Base-by-base conservation (phyloP, 2,113 vertebrate genomes). In the Proterorhinus semilunaris region DNA sequence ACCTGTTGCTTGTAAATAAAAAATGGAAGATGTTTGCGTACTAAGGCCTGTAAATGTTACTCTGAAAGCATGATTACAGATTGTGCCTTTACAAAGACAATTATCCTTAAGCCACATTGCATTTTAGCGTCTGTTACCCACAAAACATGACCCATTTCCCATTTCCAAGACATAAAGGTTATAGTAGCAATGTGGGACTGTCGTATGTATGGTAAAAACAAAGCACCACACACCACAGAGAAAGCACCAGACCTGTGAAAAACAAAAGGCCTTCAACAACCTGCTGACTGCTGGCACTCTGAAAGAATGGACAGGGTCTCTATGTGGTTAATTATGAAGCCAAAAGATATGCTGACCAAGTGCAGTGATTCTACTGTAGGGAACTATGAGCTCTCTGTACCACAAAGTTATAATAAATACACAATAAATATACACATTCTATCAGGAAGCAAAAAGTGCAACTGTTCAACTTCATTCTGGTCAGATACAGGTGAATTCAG, bases 221-320 rank as follows among this genome's bases (percentile, higher is more conserved):
- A 85, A 88, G 71, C 76, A 66, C 42, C 49, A 52, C 62, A 73
- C 78, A 70, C 66, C 66, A 16, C 59, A 72, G n/a, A 52, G 88
- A 90, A 91, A 87, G 65, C 52, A 68, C 90, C 83, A 90, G 90
- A 92, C 86, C 52, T 50, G 72, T 69, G 76, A 77, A 27, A 57
- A 78, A 66, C 64, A 68, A 81, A 88, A 62, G 75, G 74, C 69
- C 68, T 16, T 76, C 63, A 72, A 66, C 78, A 84, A 88, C 79
- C 72, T 90, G 90, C 90, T 89, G 89, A 90, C 81, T 57, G 54
- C 61, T 57, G 80, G 62, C 66, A 59, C 61, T 70, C 16, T 61
- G 9, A 49, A 49, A 53, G 66, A 36, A 27, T 51, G 8, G 47
- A 6, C 4, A 45, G 16, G 15, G 16, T 1, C 67, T 11, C 43